phyloP scores from a whole-genome alignment of 1,140 invertebrate species.

The Pogonognathellus flavescens region DNA sequence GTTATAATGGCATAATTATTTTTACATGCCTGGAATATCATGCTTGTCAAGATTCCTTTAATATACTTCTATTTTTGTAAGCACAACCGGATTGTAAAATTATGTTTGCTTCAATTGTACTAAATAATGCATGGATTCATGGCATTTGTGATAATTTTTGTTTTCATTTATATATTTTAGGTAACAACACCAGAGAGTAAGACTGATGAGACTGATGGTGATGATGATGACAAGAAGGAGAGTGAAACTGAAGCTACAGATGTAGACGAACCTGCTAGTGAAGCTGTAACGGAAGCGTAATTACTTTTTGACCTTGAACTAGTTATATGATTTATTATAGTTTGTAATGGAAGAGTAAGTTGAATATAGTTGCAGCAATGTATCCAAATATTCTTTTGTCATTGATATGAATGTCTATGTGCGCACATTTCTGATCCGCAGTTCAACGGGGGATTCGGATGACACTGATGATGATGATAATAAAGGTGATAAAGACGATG shows the following conservation, averaged over 20 bases:
- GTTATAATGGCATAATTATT: too few species aligned
- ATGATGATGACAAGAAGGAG: background rate
- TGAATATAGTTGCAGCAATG: background rate
- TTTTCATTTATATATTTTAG: too few species aligned
- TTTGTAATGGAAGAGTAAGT: too few species aligned
- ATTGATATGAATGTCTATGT: background rate
- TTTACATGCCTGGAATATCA: too few species aligned
- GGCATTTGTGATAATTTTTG: too few species aligned
- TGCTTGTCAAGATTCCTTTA: too few species aligned
- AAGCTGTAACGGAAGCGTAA: conserved; percentile 33
- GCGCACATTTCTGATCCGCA: background rate
- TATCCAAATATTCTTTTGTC: background rate
- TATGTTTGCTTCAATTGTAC: too few species aligned
- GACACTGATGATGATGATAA: background rate
- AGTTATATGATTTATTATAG: background rate
- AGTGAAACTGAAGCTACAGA: background rate
- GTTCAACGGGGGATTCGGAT: background rate
- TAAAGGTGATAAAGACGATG: background rate
- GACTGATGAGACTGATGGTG: background rate
- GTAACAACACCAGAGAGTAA: too few species aligned
- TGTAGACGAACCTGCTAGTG: background rate
- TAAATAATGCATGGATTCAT: too few species aligned
- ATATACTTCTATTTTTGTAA: too few species aligned
- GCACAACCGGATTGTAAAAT: too few species aligned
- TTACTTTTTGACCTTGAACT: background rate